Evolutionary conservation across 2,888 invertebrate species (phyloP), one percentile per base, ranked within the genome.

Genomic region (Perizoma affinitatum): DNA sequence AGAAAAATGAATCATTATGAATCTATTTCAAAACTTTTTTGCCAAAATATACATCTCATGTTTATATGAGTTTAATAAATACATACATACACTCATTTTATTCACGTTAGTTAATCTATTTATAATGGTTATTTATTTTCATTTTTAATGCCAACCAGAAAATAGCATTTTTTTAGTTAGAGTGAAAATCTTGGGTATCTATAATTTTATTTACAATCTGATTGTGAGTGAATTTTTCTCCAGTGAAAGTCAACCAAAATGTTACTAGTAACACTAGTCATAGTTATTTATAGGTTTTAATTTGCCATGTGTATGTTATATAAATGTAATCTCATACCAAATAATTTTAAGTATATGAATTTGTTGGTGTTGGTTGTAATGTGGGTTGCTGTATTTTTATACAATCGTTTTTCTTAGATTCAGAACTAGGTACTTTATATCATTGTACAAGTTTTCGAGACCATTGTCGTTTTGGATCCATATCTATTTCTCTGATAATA

Each of bases 181-280:
- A 42, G 33, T 22, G 4, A 45, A 42, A 42, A 51, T 42, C 10
- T 42, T 42, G 42, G 22, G 41, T 22, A 50, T 4, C 36, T 40
- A 43, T n/a, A 22, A 33, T 45, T 45, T 22, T 45, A 4, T 7
- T 35, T 34, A 35, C 35, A 46, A 34, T 46, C 4, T 35, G 34
- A 46, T 46, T 46, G 46, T n/a, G 46, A 46, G 10, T 52, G 10
- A 43, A 35, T 7, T 7, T 41, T 40, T 10, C 10, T 40, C 34
- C 45, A 45, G 51, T 55, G 45, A 51, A 57, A 57, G 57, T 51
- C 38, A 57, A 51, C 63, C 68, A 66, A 69, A 69, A 72, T 71
- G 77, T 80, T 80, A 78, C 80, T 80, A 80, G 76, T 74, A 74
- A 72, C 71, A 78, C 83, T 83, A 82, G 83, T 83, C 83, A 82